Conservation (phyloP, 2,113 vertebrate species). For the Mastomys natalensis region DNA sequence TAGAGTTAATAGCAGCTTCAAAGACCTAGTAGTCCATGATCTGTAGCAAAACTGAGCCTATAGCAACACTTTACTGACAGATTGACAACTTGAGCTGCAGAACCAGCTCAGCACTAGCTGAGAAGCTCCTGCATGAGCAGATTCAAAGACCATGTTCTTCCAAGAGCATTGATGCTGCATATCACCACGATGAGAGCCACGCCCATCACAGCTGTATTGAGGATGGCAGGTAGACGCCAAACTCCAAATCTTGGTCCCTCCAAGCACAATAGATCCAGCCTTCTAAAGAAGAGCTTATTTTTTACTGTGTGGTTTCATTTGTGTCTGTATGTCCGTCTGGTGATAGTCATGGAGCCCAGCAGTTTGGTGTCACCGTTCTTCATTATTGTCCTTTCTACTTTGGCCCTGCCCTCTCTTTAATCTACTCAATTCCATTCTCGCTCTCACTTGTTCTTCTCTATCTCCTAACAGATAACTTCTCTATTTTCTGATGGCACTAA, state of each 20-base stretch:
- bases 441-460: neutral
- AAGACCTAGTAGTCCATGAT: neutral
- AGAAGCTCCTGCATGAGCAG: neutral
- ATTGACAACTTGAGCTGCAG: neutral
- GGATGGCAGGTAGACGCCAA: neutral
- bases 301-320: neutral
- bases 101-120: neutral
- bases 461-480: neutral
- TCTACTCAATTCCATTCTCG: neutral
- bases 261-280: neutral
- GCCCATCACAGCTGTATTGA: neutral
- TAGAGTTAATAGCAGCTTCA: neutral
- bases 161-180: neutral
- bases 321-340: neutral
- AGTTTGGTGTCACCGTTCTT: neutral
- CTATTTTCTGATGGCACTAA: neutral
- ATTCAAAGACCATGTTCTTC: neutral
- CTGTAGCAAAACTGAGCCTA: neutral
- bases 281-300: neutral
- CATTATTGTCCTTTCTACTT: neutral
- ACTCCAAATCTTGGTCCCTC: neutral
- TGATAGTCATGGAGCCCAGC: neutral
- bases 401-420: neutral
- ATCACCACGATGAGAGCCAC: neutral
- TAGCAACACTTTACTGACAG: neutral